Base-by-base conservation (phyloP, 2,797 vertebrate genomes). In the Danio tinwini region DNA sequence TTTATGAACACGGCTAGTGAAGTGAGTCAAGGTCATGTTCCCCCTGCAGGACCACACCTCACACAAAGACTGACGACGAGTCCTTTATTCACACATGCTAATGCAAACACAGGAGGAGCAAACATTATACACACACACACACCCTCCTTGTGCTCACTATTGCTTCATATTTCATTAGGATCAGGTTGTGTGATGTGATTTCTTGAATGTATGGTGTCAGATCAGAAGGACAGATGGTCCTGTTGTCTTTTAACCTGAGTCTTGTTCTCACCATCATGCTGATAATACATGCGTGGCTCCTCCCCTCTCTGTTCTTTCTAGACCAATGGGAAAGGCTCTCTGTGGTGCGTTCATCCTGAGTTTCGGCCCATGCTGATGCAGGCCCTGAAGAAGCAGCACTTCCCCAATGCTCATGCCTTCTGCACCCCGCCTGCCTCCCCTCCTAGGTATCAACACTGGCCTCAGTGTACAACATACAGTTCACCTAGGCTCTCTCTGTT, bases 341-440 rank as follows among this genome's bases (percentile, higher is more conserved):
- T 99, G 77, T 99, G 98, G 97, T 98, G 97, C 1, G 96, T 99
- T 82, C 97, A 99, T 91, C 98, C 98, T 0, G 97, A 98, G 89
- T 98, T 99, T 65, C 97, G 97, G 85, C 98, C 98, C 78, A 98
- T 95, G 88, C 94, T 99, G 85, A 94, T 98, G 88, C 97, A 99
- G 93, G 97, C 97, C 65, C 94, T 99, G 90, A 98, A 97, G 92
- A 99, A 99, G 90, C 98, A 98, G 88, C 97, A 97, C 86, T 97
- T 96, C 92, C 94, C 97, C 73, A 95, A 96, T 88, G 92, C 95
- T 81, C 95, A 97, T 92, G 93, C 95, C 73, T 96, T 97, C 92
- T 97, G 95, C 88, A 98, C 96, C 83, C 96, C 96, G 0, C 96
- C 96, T 0, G 95, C 96, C 0, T 98, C 96, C 75, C 96, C 96